These are phyloP conservation scores for Chrysolina haemoptera DNA, from an alignment of 2,888 invertebrate species.

Conservation along the genomic window DNA sequence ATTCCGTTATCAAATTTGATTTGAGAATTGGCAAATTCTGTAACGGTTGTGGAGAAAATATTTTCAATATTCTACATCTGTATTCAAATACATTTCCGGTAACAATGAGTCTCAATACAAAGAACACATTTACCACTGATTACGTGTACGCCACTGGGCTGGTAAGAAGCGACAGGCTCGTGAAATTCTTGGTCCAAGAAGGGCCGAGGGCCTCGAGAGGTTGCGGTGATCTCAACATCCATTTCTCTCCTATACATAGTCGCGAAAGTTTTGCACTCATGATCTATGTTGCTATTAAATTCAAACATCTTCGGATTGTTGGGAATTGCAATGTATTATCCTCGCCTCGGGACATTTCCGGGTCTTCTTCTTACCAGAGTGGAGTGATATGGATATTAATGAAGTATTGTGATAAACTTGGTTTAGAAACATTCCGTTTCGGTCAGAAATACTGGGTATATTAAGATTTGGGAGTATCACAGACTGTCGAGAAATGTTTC, in stretches of 20 bases:
- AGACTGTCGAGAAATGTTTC: no score
- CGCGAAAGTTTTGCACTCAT: slow-evolving; percentile 68
- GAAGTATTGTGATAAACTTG: slow-evolving; percentile 18
- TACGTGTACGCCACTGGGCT: slow-evolving; percentile 35
- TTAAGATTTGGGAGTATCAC: no score
- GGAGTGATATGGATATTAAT: slow-evolving; percentile 32
- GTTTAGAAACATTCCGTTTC: slow-evolving; percentile 8
- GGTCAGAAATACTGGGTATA: neutral
- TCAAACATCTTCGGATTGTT: slow-evolving; percentile 71
- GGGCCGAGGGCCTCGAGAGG: slow-evolving; percentile 66
- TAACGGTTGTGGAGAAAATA: no score
- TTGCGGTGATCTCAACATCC: slow-evolving; percentile 69
- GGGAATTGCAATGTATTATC: slow-evolving; percentile 70
- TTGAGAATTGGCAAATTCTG: no score
- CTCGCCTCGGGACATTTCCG: slow-evolving; percentile 61
- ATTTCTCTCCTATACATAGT: slow-evolving; percentile 67
- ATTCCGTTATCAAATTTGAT: no score
- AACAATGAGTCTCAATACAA: no score
- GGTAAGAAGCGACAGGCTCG: slow-evolving; percentile 53
- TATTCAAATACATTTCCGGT: no score
- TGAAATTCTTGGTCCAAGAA: slow-evolving; percentile 66
- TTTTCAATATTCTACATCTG: no score
- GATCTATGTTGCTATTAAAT: slow-evolving; percentile 71
- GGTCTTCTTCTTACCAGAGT: slow-evolving; percentile 42
- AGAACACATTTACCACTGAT: neutral